phyloP scores from a whole-genome alignment of 2,888 invertebrate species.

The Volucella inanis region DNA sequence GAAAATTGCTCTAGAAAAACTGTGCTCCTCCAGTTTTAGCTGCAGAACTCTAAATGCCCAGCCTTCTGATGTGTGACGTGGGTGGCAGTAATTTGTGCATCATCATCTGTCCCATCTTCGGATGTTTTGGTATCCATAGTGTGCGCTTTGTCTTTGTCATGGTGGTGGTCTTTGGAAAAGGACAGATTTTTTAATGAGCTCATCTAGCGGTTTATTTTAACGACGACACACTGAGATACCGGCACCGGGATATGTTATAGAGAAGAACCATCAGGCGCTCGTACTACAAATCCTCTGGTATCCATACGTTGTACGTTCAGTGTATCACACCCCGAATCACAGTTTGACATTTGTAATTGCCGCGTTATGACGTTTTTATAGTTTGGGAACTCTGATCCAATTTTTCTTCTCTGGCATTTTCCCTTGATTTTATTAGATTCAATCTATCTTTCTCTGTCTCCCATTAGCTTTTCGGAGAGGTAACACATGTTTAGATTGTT shows the following conservation, averaged over 20 bases:
- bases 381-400: constrained; percentile 41
- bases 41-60: background rate
- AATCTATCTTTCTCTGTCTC: background rate
- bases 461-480: constrained; percentile 1
- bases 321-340: constrained; percentile 52
- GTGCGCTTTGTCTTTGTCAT: constrained; percentile 46
- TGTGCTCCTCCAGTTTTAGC: background rate
- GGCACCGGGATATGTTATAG: background rate
- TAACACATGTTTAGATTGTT: constrained; percentile 70
- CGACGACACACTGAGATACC: constrained; percentile 32
- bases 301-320: constrained; percentile 31
- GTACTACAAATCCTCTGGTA: background rate
- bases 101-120: constrained; percentile 61
- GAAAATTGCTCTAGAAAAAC: constrained; percentile 64
- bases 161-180: constrained; percentile 61
- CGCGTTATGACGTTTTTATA: constrained; percentile 71
- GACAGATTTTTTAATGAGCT: constrained; percentile 74
- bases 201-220: constrained; percentile 74
- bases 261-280: too few species aligned
- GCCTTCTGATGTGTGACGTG: constrained; percentile 45
- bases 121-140: background rate
- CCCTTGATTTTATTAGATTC: background rate
- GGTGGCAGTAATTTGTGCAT: constrained; percentile 73
- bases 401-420: constrained; percentile 33
- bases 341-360: constrained; percentile 70